Percentiles rank a stretch among this genome's conserved stretches.
phyloP scores from a whole-genome alignment of 2,888 invertebrate species.

The Volucella bombylans region DNA sequence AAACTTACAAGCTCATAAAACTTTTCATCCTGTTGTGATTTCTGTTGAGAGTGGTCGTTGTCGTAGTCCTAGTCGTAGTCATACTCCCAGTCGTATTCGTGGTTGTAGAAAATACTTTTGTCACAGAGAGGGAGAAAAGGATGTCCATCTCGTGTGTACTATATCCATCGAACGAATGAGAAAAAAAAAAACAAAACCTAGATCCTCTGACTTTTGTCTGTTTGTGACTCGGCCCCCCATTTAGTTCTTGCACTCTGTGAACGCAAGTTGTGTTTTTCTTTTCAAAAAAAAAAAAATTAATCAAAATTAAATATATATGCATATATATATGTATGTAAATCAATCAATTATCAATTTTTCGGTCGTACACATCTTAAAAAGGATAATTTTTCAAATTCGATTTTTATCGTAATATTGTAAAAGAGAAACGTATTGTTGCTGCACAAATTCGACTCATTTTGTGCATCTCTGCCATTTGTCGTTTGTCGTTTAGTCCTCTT shows the following conservation, averaged over 20 bases:
- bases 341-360: constrained; percentile 59
- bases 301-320: constrained; percentile 75
- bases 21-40: not conserved
- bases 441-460: constrained; percentile 37
- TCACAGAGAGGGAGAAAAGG: constrained; percentile 24
- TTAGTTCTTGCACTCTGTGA: constrained; percentile 83
- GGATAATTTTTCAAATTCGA: constrained; percentile 35
- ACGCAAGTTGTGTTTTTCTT: constrained; percentile 83
- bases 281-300: constrained; percentile 79
- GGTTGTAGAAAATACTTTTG: not conserved
- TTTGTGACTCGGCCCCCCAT: constrained; percentile 77
- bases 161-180: constrained; percentile 20
- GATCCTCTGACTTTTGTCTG: constrained; percentile 67
- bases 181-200: constrained; percentile 23
- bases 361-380: constrained; percentile 52
- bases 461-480: constrained; percentile 50
- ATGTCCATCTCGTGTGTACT: constrained; percentile 73
- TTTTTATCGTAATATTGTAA: not conserved
- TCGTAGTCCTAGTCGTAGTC: constrained; percentile 6
- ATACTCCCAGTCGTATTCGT: constrained; percentile 31
- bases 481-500: constrained; percentile 53
- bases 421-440: constrained; percentile 10
- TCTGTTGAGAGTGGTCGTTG: not conserved
- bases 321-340: constrained; percentile 37
- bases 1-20: constrained; percentile 32